Evolutionary conservation across 2,888 invertebrate species (phyloP).

Genomic region (Drosophila macrospina): DNA sequence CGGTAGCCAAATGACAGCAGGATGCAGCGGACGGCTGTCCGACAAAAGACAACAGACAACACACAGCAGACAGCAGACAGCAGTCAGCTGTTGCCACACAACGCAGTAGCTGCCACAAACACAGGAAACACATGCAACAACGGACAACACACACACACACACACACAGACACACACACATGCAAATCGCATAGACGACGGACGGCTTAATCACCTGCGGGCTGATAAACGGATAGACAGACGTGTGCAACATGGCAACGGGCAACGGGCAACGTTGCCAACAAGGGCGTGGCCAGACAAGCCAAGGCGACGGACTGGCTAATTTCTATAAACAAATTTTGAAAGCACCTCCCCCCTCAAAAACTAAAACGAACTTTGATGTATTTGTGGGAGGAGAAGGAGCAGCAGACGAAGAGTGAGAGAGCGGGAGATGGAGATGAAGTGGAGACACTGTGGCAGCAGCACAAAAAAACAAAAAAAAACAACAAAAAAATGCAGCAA

Average conservation of each 20-base stretch:
- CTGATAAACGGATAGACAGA: constrained; percentile 67
- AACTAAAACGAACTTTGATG: constrained; percentile 40
- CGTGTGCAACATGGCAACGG: constrained; percentile 34
- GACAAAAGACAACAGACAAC: constrained; percentile 19
- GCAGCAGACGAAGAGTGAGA: too few relatives aligned
- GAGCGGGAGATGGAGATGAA: background rate
- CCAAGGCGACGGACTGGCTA: constrained; percentile 64
- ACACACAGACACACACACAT: too few relatives aligned
- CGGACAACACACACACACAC: too few relatives aligned
- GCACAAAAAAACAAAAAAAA: too few relatives aligned
- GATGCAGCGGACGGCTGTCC: constrained; percentile 64
- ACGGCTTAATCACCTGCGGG: constrained; percentile 82
- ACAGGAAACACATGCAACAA: constrained; percentile 19
- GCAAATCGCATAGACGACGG: constrained; percentile 60
- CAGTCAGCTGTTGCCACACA: constrained; percentile 39
- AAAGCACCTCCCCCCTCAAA: constrained; percentile 41
- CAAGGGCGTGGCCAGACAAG: constrained; percentile 60
- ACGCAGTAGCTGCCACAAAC: constrained; percentile 22
- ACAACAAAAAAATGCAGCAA: constrained; percentile 19
- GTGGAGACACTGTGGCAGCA: background rate
- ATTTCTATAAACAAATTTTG: constrained; percentile 80
- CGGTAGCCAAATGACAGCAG: constrained; percentile 78
- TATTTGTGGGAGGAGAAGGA: constrained; percentile 24
- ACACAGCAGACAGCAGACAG: constrained; percentile 15
- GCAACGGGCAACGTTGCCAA: background rate